phyloP scores from a whole-genome alignment of 2,888 invertebrate species.

The Ophion ellenae region DNA sequence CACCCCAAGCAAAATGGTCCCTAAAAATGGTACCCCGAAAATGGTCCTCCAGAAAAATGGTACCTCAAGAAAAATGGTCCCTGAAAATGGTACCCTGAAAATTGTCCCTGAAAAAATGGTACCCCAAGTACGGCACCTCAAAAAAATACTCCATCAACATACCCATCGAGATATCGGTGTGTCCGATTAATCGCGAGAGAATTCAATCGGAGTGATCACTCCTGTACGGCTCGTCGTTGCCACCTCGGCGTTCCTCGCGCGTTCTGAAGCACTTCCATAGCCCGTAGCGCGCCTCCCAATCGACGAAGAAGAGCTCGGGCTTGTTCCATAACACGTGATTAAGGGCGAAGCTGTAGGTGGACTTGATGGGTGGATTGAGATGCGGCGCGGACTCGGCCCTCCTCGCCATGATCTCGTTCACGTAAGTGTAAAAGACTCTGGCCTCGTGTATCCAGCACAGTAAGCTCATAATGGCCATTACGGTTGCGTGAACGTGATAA shows the following conservation, averaged over 20 bases:
- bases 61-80: no score
- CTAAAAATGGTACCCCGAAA: no score
- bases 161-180: neutral
- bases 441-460: conserved; percentile 88
- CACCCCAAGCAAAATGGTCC: no score
- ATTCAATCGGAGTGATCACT: neutral
- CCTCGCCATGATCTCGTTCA: conserved; percentile 85
- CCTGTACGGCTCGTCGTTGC: conserved; percentile 19
- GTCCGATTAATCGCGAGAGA: neutral
- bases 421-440: conserved; percentile 85
- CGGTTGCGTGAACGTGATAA: conserved; percentile 86
- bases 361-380: conserved; percentile 87
- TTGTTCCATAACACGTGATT: conserved; percentile 87
- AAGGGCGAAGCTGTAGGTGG: conserved; percentile 85
- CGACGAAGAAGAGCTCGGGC: conserved; percentile 87
- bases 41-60: no score
- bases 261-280: conserved; percentile 87
- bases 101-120: no score
- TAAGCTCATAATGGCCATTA: conserved; percentile 86
- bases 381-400: conserved; percentile 87
- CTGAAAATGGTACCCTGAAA: no score
- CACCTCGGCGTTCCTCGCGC: conserved; percentile 43
- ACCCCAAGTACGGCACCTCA: neutral
- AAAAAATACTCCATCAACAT: neutral
- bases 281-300: conserved; percentile 88